phyloP scores from a whole-genome alignment of 2,797 vertebrate genomes.

The Myiotriccus ornatus region DNA sequence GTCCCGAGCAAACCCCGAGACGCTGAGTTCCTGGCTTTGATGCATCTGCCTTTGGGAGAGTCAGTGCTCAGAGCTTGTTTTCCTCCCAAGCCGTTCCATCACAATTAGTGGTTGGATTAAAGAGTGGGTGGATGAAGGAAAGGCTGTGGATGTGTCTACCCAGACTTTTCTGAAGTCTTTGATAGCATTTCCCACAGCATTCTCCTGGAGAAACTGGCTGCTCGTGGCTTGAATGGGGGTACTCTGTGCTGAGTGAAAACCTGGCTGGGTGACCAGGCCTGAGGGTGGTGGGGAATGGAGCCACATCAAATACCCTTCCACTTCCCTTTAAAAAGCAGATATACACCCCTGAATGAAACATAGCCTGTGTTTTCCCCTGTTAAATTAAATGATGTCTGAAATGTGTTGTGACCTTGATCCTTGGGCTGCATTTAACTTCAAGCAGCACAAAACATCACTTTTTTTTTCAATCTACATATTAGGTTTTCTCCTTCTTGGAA shows the following conservation, averaged over 20 bases:
- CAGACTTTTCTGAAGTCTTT: not conserved
- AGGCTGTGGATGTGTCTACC: not conserved
- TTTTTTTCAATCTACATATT: not conserved
- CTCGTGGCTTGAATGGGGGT: not conserved
- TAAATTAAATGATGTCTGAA: not conserved
- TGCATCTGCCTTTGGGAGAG: not conserved
- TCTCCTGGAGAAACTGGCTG: not conserved
- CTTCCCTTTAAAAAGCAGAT: not conserved
- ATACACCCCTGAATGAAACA: not conserved
- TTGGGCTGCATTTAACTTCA: not conserved
- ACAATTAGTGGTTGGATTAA: not conserved
- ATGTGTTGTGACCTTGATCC: not conserved
- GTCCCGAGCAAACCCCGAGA: rapidly evolving
- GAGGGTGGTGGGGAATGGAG: not conserved
- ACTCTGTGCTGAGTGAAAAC: not conserved
- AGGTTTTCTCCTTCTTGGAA: not conserved
- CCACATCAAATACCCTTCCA: rapidly evolving
- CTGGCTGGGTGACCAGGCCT: not conserved
- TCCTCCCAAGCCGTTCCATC: not conserved
- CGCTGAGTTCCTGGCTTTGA: not conserved
- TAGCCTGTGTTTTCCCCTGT: not conserved
- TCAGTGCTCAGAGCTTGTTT: not conserved
- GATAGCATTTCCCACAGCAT: not conserved
- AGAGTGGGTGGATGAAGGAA: not conserved
- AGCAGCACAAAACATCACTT: not conserved